Evolutionary conservation across 1,140 invertebrate species (phyloP), one percentile per base, ranked within the genome.

Genomic region (Bilobella aurantiaca): DNA sequence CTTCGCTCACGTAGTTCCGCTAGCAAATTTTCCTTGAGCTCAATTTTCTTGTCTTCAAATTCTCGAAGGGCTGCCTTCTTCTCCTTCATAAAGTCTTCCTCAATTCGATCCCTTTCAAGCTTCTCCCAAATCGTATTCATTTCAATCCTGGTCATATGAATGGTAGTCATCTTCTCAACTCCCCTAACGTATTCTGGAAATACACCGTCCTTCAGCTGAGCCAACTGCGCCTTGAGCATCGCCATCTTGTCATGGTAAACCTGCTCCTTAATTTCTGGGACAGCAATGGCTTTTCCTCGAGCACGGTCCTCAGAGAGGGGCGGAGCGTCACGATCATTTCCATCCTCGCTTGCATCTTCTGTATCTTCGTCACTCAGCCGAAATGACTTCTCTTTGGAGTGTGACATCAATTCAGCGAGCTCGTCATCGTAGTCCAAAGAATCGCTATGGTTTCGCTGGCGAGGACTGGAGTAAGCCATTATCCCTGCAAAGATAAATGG

Each of bases 31-130:
- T 96, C 93, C 74, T 88, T 86, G 14, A 98, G 78, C 75, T 96
- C 93, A 70, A 90, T 82, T 76, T 94, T 94, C 75, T 96, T 96
- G 72, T 97, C 93, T 77, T 97, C 92, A 82, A 93, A 94, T 74
- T 97, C 93, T 77, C 91, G 89, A 0, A 83, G 85, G 1, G 92
- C 88, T 29, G 87, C 85, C 77, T 89, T 89, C 76, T 91, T 91
- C 75, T 97, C 95, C 32, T 85, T 82, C 67, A 88, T 80, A 75
- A 90, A 96, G 73, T 96, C 93, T 66, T 84, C 82, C 74, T 96
- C 91, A 2, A 93, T 87, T 73, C 87, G 86, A 70, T 94, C 89
- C 5, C 86, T 83, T 79, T 91, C 83, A n/a, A 25, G 29, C 14
- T 32, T 1, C 25, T 58, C 1, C 25, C 49, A 34, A 64, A 62